A percentile compares a stretch with the other conserved stretches of the same genome.
These are phyloP conservation scores for Drosophila greeni DNA, from an alignment of 2,888 invertebrate species.

Conservation along the genomic window DNA sequence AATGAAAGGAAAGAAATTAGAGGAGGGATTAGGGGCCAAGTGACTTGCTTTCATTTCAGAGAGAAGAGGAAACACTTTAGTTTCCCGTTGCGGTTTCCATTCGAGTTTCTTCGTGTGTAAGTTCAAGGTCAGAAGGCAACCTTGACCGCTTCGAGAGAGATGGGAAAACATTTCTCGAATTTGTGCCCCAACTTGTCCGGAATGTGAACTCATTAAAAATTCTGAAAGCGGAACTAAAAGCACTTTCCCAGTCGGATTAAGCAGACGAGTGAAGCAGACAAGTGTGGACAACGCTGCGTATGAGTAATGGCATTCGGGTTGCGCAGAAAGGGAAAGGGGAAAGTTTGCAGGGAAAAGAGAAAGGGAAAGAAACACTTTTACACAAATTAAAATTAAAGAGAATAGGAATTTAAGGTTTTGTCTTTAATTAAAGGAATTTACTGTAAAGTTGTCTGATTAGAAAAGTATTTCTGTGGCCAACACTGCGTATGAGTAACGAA, in stretches of 20 bases:
- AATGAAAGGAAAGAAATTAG: constrained; percentile 10
- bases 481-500: constrained; percentile 10
- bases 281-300: constrained; percentile 11
- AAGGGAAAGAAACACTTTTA: background rate
- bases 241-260: constrained; percentile 18
- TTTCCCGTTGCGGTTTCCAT: constrained; percentile 4
- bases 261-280: constrained; percentile 1
- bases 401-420: no score
- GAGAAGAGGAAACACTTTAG: background rate
- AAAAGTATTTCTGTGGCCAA: background rate
- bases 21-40: background rate
- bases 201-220: constrained; percentile 31
- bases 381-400: background rate
- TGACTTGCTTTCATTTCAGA: background rate
- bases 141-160: constrained; percentile 24
- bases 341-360: background rate
- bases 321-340: background rate
- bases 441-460: background rate
- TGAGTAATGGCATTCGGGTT: constrained; percentile 15
- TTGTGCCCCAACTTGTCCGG: constrained; percentile 17
- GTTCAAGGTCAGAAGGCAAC: constrained; percentile 33
- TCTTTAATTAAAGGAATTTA: constrained; percentile 8
- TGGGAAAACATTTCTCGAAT: constrained; percentile 19
- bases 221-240: constrained; percentile 17
- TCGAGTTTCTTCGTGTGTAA: constrained; percentile 21